These are phyloP conservation scores for Bovichtus diacanthus DNA, from an alignment of 2,797 vertebrate genomes.

Conservation along the genomic window DNA sequence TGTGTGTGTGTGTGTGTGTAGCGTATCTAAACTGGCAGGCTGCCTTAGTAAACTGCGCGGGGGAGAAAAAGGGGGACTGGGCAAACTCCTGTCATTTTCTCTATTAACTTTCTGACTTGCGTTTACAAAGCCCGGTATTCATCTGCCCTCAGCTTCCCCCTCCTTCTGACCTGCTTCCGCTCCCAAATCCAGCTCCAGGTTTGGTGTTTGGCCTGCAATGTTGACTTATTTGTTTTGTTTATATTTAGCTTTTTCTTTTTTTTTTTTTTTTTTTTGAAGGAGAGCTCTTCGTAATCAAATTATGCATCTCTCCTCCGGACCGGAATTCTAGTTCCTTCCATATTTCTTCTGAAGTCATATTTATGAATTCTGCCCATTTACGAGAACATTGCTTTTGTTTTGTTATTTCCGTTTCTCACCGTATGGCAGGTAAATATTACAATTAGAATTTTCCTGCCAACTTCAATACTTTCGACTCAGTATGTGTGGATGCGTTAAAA, in stretches of 20 bases:
- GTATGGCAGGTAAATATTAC: background rate
- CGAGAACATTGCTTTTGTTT: constrained; percentile 3
- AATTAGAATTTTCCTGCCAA: background rate
- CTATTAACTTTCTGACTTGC: constrained; percentile 76
- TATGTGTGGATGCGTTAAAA: too few relatives aligned
- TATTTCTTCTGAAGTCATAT: constrained; percentile 62
- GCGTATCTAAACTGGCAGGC: constrained; percentile 77
- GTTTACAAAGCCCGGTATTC: constrained; percentile 86
- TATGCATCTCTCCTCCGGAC: constrained; percentile 45
- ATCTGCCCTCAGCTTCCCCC: constrained; percentile 70
- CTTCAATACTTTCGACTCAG: background rate
- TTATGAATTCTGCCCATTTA: constrained; percentile 36
- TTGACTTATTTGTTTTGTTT: constrained; percentile 82
- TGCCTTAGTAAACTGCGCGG: constrained; percentile 80
- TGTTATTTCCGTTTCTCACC: background rate
- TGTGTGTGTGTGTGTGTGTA: constrained; percentile 34
- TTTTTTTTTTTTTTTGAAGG: constrained; percentile 59
- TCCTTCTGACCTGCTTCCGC: constrained; percentile 78
- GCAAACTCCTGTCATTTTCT: constrained; percentile 82
- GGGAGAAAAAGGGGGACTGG: constrained; percentile 62
- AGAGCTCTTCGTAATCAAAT: constrained; percentile 59
- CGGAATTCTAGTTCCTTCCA: constrained; percentile 49
- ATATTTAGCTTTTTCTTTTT: constrained; percentile 81
- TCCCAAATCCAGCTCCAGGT: constrained; percentile 73
- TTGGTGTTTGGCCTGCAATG: constrained; percentile 56